phyloP scores from a whole-genome alignment of 2,797 vertebrate species.

The Silurus lanzhouensis region DNA sequence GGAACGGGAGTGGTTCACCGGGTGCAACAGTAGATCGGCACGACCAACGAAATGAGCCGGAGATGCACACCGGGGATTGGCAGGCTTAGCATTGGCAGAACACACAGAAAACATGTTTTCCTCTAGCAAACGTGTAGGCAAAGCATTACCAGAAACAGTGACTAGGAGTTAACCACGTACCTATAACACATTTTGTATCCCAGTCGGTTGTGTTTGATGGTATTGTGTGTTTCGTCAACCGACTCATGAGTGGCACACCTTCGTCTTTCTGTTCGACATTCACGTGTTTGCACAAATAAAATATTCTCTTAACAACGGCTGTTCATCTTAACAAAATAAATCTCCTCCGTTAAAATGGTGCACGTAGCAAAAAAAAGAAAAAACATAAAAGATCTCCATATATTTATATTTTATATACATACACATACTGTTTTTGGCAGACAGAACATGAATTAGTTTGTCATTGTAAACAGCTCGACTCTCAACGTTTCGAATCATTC shows the following conservation, averaged over 20 bases:
- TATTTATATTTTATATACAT: conserved; percentile 57
- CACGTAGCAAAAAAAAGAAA: conserved; percentile 65
- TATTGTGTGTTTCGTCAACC: conserved; percentile 7
- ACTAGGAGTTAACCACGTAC: neutral
- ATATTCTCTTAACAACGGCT: conserved; percentile 60
- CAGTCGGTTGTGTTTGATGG: neutral
- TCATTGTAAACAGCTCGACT: conserved; percentile 74
- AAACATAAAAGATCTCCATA: conserved; percentile 69
- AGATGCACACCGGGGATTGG: conserved; percentile 19
- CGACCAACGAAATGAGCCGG: conserved; percentile 21
- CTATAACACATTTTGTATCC: neutral
- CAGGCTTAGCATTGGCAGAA: conserved; percentile 30
- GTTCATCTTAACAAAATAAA: conserved; percentile 76
- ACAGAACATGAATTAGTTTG: conserved; percentile 68
- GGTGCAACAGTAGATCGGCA: conserved; percentile 23
- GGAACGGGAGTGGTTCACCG: conserved; percentile 37
- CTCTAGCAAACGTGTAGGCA: neutral
- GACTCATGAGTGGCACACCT: conserved; percentile 1
- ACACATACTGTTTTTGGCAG: conserved; percentile 74
- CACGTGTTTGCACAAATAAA: conserved; percentile 58
- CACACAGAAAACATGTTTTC: neutral
- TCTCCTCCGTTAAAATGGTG: conserved; percentile 74
- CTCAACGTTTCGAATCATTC: conserved; percentile 70
- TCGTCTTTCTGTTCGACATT: conserved; percentile 10
- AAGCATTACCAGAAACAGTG: neutral